These are phyloP conservation scores for Drosophila niveifrons DNA, from an alignment of 2,888 invertebrate genomes.

Conservation along the genomic window DNA sequence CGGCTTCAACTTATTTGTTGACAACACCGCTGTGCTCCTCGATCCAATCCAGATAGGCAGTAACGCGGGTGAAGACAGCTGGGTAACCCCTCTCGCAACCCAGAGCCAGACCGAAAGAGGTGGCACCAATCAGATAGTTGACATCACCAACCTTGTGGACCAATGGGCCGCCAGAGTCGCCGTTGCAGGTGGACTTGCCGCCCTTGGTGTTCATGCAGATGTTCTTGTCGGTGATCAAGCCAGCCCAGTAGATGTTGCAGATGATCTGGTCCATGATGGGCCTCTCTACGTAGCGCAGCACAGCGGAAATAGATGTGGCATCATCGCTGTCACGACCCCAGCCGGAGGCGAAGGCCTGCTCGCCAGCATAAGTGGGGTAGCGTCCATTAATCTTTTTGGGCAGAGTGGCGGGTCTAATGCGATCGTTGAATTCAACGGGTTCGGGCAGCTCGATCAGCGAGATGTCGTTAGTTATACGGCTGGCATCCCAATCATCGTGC, in stretches of 20 bases:
- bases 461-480: slow-evolving; percentile 68
- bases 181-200: slow-evolving; percentile 83
- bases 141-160: slow-evolving; percentile 74
- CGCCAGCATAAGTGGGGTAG: slow-evolving; percentile 60
- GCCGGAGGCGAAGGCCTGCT: slow-evolving; percentile 73
- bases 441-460: slow-evolving; percentile 71
- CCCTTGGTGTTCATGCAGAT: slow-evolving; percentile 84
- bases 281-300: slow-evolving; percentile 65
- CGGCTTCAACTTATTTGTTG: slow-evolving; percentile 63
- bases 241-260: slow-evolving; percentile 62
- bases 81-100: slow-evolving; percentile 77
- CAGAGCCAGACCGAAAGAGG: slow-evolving; percentile 71
- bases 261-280: slow-evolving; percentile 58
- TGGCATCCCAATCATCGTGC: slow-evolving; percentile 61
- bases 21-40: slow-evolving; percentile 63
- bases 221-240: slow-evolving; percentile 50
- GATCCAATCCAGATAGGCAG: slow-evolving; percentile 83
- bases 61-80: slow-evolving; percentile 79
- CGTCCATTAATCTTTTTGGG: slow-evolving; percentile 59
- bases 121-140: slow-evolving; percentile 71
- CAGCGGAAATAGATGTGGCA: slow-evolving; percentile 57
- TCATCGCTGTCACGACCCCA: slow-evolving; percentile 77
- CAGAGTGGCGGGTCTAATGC: slow-evolving; percentile 59
- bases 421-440: slow-evolving; percentile 41
- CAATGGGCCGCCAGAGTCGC: slow-evolving; percentile 83